Evolutionary conservation across 2,113 vertebrate genomes (phyloP).

Genomic region (Varanus salvator): DNA sequence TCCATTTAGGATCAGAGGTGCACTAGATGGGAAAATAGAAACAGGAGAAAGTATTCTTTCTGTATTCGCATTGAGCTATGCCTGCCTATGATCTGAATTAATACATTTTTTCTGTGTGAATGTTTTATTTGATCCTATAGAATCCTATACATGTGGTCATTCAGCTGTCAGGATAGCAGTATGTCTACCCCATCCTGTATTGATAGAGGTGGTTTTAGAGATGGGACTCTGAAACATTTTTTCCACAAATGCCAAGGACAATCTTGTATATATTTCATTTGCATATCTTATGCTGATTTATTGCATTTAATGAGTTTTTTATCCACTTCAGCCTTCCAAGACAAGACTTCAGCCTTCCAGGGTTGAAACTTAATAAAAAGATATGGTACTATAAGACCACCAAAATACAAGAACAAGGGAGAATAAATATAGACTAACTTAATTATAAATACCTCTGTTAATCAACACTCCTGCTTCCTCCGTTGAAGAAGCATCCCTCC

Average conservation of each 20-base stretch:
- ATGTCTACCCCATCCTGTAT: no score
- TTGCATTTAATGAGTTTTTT: no score
- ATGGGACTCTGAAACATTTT: not conserved
- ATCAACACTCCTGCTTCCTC: not conserved
- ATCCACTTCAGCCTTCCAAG: no score
- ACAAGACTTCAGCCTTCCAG: not conserved
- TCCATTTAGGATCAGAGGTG: not conserved
- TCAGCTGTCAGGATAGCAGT: not conserved
- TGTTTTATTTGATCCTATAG: not conserved
- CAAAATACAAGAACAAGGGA: not conserved
- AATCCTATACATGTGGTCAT: not conserved
- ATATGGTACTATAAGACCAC: not conserved
- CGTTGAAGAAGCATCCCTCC: slow-evolving; percentile 13
- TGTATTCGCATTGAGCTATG: not conserved
- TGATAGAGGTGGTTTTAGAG: not conserved
- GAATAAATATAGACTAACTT: not conserved
- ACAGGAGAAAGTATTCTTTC: not conserved
- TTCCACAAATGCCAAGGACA: not conserved
- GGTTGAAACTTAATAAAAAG: not conserved
- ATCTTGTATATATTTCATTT: slow-evolving; percentile 2
- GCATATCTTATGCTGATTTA: not conserved
- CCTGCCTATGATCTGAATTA: not conserved
- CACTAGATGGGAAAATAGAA: not conserved
- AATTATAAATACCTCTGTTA: not conserved
- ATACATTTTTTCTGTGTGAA: not conserved